Conservation (phyloP, 2,797 vertebrate species). For the Geotrypetes seraphini region DNA sequence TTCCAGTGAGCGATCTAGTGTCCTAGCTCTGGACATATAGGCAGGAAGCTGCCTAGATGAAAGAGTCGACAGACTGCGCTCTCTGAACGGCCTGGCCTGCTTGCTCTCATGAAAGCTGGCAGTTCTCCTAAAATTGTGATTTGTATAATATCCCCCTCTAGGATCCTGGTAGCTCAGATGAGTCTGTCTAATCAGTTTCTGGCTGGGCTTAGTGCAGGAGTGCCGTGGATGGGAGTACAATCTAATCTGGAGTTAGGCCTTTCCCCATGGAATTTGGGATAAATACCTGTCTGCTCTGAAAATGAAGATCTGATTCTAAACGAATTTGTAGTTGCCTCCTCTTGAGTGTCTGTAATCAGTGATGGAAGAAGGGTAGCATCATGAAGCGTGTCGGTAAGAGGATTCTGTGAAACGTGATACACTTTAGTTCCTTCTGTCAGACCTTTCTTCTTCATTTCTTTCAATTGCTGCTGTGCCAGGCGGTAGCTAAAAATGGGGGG, state of each 20-base stretch:
- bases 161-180: constrained; percentile 62
- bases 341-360: constrained; percentile 42
- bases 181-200: constrained; percentile 50
- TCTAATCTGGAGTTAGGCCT: constrained; percentile 57
- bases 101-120: constrained; percentile 84
- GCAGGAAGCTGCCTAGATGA: constrained; percentile 69
- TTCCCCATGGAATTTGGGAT: constrained; percentile 33
- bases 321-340: constrained; percentile 40
- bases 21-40: constrained; percentile 57
- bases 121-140: constrained; percentile 76
- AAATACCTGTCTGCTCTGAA: constrained; percentile 44
- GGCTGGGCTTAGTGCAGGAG: constrained; percentile 34
- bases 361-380: constrained; percentile 55
- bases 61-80: constrained; percentile 80
- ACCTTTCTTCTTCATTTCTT: constrained; percentile 94
- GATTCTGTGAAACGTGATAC: constrained; percentile 90
- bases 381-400: constrained; percentile 71
- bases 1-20: constrained; percentile 60
- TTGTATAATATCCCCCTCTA: constrained; percentile 57
- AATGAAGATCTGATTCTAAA: constrained; percentile 66
- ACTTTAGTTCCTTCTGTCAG: constrained; percentile 83
- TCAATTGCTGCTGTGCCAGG: constrained; percentile 89
- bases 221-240: constrained; percentile 28
- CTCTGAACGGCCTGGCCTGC: constrained; percentile 70
- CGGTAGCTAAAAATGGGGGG: constrained; percentile 91